Base-by-base conservation (phyloP, 2,797 vertebrate species). In the Scyliorhinus canicula region DNA sequence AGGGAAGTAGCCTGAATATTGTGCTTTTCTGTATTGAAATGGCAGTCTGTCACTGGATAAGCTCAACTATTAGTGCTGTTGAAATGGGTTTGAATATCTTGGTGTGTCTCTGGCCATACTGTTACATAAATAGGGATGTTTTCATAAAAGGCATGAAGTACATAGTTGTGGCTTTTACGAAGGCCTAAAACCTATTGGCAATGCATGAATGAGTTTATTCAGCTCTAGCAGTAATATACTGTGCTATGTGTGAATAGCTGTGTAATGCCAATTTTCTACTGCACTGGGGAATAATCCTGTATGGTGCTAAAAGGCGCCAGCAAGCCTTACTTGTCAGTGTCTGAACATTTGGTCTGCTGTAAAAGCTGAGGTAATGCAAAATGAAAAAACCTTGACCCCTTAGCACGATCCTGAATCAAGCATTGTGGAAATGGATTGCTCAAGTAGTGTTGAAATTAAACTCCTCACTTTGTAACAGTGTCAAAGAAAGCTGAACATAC, bases 141-240 rank as follows among this genome's bases (percentile, higher is more conserved):
- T 71, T 74, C 3, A 12, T 52, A 52, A 69, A 31, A 93, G 26
- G 26, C 65, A 52, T 94, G 7, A 94, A 74, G 65, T 69, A 94
- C 71, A 50, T 69, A 71, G 63, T 65, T 88, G 85, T 93, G 60
- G 90, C 12, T 47, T 93, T 24, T 93, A 69, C 65, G 16, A 21
- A 24, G 86, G 35, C 8, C n/a, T 91, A 16, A 26, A 35, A 60
- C 55, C 55, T 88, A 35, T 35, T 19, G 88, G 88, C 93, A 71
- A 74, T 71, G 67, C 93, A 94, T 94, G 93, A 94, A 94, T 94
- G 93, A 94, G 67, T 35, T 69, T 94, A 94, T 94, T 94, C 67
- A 94, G 44, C 67, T 94, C 47, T 21, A 52, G 93, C 44, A 19
- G n/a, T 65, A 65, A 91, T 65, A 91, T 91, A 65, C 55, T 90